Evolutionary conservation across 2,888 invertebrate species (phyloP), one percentile per base, ranked within the genome.

Genomic region (Miltochrista miniata): DNA sequence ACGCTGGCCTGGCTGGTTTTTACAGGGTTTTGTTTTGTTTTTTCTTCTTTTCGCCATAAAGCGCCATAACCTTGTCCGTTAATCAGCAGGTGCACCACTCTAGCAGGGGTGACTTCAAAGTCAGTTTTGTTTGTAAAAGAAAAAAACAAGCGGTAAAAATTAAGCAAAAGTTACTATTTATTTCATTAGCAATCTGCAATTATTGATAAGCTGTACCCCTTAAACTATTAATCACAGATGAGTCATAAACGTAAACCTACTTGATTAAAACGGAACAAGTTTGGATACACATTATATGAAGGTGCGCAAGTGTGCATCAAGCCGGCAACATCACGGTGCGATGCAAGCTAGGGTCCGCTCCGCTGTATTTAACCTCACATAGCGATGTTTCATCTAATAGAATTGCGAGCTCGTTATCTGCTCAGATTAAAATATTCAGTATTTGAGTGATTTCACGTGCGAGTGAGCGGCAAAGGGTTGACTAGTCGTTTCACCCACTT

Each of bases 371-470:
- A 87, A 87, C 85, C 82, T 88, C 85, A 82, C 83, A 83, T 78
- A 83, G 87, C 87, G 84, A 86, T 87, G 87, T 87, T 88, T 83
- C 90, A 86, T 90, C 89, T 90, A 91, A 91, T 90, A 91, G 89
- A 90, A 91, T 90, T 89, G 89, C 85, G 85, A 90, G 86, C 91
- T 91, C 89, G 91, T 91, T 91, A 91, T 91, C 90, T 90, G 90
- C 83, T 85, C 90, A 90, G 91, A 91, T 91, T 91, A 91, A 91
- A 91, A 91, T 91, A 91, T 91, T 91, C 90, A 91, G 90, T 90
- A 91, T 91, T 91, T 90, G 91, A 91, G 90, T 91, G 91, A 91
- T 91, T 91, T 91, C 88, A 91, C 91, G 91, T 90, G 82, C 83
- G 91, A 91, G 85, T 89, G 91, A 80, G 82, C 89, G 90, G 85